These are phyloP conservation scores for Hormaphis cornu DNA, from an alignment of 1,140 invertebrate genomes.

Conservation along the genomic window DNA sequence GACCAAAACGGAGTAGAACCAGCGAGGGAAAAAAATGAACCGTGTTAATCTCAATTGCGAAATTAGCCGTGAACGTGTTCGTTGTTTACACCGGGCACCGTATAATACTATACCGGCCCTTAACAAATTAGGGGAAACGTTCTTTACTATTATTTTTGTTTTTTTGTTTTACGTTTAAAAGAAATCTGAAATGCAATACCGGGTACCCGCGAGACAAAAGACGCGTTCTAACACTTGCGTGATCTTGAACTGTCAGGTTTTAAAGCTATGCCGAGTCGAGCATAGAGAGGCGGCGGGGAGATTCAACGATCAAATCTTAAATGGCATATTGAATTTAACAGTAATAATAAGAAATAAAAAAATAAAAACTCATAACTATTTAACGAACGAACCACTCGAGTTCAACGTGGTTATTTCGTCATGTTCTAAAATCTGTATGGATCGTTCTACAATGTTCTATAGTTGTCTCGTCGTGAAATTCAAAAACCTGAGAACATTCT, in stretches of 20 bases:
- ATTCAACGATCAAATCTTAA: not conserved
- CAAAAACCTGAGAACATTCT: no score
- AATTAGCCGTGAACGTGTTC: conserved; percentile 27
- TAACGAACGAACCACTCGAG: not conserved
- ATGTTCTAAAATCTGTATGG: no score
- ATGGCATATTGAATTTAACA: not conserved
- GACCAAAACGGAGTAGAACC: no score
- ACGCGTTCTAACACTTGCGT: conserved; percentile 21
- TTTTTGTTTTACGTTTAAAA: conserved; percentile 18
- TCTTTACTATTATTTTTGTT: not conserved
- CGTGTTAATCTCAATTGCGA: conserved; percentile 29
- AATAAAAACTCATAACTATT: not conserved
- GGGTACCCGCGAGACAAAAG: not conserved
- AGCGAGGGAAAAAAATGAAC: conserved; percentile 6
- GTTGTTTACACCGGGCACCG: conserved; percentile 29
- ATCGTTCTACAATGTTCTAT: no score
- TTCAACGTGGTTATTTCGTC: not conserved
- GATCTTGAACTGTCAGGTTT: conserved; percentile 27
- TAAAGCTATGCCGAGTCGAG: not conserved
- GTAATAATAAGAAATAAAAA: not conserved
- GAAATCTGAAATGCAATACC: conserved; percentile 29
- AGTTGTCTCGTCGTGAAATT: no score
- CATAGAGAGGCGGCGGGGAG: not conserved
- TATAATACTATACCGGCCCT: no score
- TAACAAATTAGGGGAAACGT: conserved; percentile 27